phyloP scores from a whole-genome alignment of 2,888 invertebrate genomes.

The Chrysolina oricalcia region DNA sequence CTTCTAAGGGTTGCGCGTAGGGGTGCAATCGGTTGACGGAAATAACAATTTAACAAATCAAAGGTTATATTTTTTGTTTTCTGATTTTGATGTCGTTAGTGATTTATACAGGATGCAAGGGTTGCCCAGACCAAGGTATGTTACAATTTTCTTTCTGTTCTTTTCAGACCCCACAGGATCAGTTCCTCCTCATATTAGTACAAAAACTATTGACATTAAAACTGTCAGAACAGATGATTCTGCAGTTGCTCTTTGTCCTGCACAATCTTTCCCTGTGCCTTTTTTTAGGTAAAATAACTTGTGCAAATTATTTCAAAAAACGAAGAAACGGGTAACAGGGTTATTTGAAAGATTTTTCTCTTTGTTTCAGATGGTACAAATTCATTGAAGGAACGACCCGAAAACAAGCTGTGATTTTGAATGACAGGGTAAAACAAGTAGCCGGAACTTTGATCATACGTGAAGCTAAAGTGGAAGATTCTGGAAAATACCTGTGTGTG shows the following conservation, averaged over 20 bases:
- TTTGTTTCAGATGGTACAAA: conserved; percentile 93
- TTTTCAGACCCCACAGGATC: conserved; percentile 79
- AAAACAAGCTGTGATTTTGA: conserved; percentile 90
- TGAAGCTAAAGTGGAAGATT: conserved; percentile 92
- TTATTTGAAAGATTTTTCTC: conserved; percentile 44
- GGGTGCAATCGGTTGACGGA: too few relatives aligned
- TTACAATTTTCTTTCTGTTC: conserved; percentile 26
- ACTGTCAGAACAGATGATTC: conserved; percentile 64
- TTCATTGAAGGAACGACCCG: conserved; percentile 90
- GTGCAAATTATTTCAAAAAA: background rate
- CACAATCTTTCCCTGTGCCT: conserved; percentile 85
- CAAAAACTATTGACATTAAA: conserved; percentile 74
- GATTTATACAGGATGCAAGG: conserved; percentile 44
- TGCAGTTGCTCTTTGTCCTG: conserved; percentile 79
- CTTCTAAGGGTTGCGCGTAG: too few relatives aligned
- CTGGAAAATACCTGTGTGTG: conserved; percentile 94
- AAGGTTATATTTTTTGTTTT: conserved; percentile 67
- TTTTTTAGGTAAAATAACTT: conserved; percentile 78
- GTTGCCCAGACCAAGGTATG: conserved; percentile 45
- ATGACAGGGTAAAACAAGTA: conserved; percentile 92
- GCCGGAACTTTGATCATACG: conserved; percentile 95
- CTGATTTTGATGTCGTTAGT: background rate
- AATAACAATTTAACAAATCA: too few relatives aligned
- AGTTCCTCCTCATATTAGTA: conserved; percentile 78
- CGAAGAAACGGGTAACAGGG: background rate